Percentiles rank a stretch among this genome's conserved stretches.
Conservation (phyloP, 2,113 vertebrate species). For the Thamnaconus septentrionalis region DNA sequence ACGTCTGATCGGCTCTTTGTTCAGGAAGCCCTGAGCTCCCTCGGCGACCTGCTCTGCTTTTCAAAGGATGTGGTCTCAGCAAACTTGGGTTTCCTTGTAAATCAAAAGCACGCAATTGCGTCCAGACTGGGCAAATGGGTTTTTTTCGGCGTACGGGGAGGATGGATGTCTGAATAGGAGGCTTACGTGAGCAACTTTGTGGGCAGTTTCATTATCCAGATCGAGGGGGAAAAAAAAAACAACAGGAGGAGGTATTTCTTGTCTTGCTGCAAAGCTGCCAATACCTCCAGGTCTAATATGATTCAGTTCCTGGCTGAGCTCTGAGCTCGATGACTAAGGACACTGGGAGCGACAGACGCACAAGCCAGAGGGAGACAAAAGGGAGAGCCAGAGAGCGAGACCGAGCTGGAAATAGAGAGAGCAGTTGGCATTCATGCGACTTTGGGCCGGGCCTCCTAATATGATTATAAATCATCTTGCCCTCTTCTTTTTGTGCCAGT, state of each 20-base stretch:
- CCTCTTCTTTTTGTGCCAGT: conserved; percentile 35
- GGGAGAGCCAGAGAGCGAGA: conserved; percentile 27
- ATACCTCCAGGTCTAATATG: conserved; percentile 4
- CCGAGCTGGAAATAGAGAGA: conserved; percentile 37
- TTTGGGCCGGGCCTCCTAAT: conserved; percentile 28
- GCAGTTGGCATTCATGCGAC: conserved; percentile 18
- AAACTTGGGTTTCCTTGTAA: no score
- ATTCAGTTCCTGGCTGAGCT: conserved; percentile 32
- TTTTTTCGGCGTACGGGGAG: no score
- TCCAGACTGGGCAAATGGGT: no score
- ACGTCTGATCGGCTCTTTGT: conserved; percentile 40
- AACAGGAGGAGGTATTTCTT: conserved; percentile 9
- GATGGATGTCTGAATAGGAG: no score
- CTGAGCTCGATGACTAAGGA: conserved; percentile 52
- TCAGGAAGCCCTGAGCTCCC: conserved; percentile 25
- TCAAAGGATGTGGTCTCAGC: conserved; percentile 38
- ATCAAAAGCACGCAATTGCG: no score
- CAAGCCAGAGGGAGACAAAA: conserved; percentile 36
- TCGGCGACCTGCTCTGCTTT: conserved; percentile 1
- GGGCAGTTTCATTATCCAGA: conserved; percentile 17
- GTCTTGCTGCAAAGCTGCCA: conserved; percentile 50
- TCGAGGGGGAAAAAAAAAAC: conserved; percentile 12
- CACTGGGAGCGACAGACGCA: conserved; percentile 19
- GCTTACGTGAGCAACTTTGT: no score
- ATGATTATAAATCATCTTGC: conserved; percentile 48